Evolutionary conservation across 1,140 invertebrate species (phyloP).

Genomic region (Aphis gossypii): DNA sequence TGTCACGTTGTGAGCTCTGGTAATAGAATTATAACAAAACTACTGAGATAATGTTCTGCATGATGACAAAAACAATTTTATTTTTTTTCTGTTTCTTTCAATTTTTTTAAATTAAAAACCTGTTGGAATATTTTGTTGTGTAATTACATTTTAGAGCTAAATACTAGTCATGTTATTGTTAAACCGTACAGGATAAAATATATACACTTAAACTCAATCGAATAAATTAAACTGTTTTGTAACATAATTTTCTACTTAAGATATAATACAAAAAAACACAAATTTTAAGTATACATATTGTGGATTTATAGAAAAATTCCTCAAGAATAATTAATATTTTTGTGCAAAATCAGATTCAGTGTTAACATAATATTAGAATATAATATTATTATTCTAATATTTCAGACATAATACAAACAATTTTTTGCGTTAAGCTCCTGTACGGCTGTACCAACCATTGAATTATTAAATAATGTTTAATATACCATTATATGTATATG

Average conservation of each 20-base stretch:
- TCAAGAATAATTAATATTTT: neutral
- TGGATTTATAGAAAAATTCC: neutral
- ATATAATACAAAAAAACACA: neutral
- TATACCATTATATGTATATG: neutral
- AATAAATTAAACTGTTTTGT: neutral
- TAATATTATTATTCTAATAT: neutral
- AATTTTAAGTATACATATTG: too few species aligned
- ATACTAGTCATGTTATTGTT: neutral
- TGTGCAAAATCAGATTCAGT: neutral
- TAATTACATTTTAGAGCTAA: neutral
- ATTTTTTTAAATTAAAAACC: neutral
- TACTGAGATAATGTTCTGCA: neutral
- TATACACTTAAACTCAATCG: too few species aligned
- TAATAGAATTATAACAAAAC: slow-evolving; percentile 23
- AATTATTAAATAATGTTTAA: neutral
- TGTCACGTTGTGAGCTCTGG: slow-evolving; percentile 3
- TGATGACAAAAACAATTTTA: neutral
- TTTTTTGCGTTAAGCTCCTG: neutral
- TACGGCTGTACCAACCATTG: neutral
- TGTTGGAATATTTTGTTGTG: neutral
- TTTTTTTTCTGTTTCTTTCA: neutral
- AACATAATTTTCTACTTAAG: neutral
- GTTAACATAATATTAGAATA: neutral
- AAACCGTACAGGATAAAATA: neutral
- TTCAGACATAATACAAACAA: neutral